phyloP scores from a whole-genome alignment of 1,140 invertebrate genomes.

The Parasteatoda tepidariorum region DNA sequence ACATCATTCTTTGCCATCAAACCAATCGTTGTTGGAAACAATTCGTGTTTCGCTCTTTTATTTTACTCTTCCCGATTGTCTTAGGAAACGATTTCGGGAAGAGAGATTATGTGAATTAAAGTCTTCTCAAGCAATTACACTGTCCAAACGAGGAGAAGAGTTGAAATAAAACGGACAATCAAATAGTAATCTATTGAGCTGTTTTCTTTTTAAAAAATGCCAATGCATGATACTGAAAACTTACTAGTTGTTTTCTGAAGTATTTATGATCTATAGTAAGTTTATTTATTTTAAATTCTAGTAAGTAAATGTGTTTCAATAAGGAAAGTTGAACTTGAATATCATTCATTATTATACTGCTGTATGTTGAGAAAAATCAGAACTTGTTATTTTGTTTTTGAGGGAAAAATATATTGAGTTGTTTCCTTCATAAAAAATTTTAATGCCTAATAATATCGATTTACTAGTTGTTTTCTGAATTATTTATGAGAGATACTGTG shows the following conservation, averaged over 20 bases:
- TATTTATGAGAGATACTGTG: not conserved
- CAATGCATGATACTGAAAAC: not conserved
- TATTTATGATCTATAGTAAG: not conserved
- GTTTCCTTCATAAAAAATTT: not conserved
- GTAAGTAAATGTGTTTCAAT: not conserved
- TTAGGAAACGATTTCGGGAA: not conserved
- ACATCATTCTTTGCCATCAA: not conserved
- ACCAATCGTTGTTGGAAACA: not conserved
- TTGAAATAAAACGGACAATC: not conserved
- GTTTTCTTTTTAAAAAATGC: not conserved
- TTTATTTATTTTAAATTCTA: not conserved
- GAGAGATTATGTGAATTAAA: conserved; percentile 8
- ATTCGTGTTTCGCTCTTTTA: not conserved
- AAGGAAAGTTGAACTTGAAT: not conserved
- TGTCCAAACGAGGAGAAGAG: not conserved
- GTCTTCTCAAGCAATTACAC: not conserved
- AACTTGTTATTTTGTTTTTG: no score
- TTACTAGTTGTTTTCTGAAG: not conserved
- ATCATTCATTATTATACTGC: no score
- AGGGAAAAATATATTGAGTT: not conserved
- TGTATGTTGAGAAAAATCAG: no score
- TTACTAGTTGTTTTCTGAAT: not conserved
- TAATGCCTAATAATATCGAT: not conserved
- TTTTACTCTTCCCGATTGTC: not conserved
- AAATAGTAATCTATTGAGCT: not conserved